phyloP scores from a whole-genome alignment of 1,140 invertebrate genomes.

The Anagrus nilaparvatae region DNA sequence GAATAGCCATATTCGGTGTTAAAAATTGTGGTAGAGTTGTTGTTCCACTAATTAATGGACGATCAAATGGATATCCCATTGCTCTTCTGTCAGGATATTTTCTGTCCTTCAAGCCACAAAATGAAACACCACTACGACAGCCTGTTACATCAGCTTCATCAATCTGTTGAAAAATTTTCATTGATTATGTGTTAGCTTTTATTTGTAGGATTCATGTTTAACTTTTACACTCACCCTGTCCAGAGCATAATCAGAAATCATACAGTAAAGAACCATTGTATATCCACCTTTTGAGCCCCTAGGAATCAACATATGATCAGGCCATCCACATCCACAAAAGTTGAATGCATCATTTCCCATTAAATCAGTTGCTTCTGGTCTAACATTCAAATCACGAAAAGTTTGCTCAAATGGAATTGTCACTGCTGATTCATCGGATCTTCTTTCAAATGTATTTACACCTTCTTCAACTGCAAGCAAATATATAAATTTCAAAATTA shows the following conservation, averaged over 20 bases:
- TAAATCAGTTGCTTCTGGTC: slow-evolving; percentile 29
- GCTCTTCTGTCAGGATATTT: slow-evolving; percentile 58
- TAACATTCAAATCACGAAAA: slow-evolving; percentile 48
- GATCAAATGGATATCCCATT: slow-evolving; percentile 73
- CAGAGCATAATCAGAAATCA: slow-evolving; percentile 64
- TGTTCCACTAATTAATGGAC: slow-evolving; percentile 43
- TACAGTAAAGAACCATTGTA: slow-evolving; percentile 61
- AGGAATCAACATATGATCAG: slow-evolving; percentile 70
- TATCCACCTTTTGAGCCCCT: slow-evolving; percentile 60
- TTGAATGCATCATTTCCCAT: no score
- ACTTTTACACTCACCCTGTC: slow-evolving; percentile 47
- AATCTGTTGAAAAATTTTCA: not conserved
- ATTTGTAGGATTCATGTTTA: no score
- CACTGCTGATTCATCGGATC: slow-evolving; percentile 47
- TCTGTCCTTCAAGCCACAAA: slow-evolving; percentile 61
- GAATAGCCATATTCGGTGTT: slow-evolving; percentile 55
- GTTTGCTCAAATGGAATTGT: slow-evolving; percentile 54
- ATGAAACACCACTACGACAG: slow-evolving; percentile 61
- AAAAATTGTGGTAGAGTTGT: slow-evolving; percentile 50
- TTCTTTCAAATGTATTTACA: slow-evolving; percentile 43
- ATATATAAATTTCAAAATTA: no score
- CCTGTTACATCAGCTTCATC: no score
- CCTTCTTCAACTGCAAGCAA: slow-evolving; percentile 42
- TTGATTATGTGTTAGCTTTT: not conserved
- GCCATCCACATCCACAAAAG: slow-evolving; percentile 83